phyloP scores from a whole-genome alignment of 2,113 vertebrate species.

The Corythornis madagascariensis region DNA sequence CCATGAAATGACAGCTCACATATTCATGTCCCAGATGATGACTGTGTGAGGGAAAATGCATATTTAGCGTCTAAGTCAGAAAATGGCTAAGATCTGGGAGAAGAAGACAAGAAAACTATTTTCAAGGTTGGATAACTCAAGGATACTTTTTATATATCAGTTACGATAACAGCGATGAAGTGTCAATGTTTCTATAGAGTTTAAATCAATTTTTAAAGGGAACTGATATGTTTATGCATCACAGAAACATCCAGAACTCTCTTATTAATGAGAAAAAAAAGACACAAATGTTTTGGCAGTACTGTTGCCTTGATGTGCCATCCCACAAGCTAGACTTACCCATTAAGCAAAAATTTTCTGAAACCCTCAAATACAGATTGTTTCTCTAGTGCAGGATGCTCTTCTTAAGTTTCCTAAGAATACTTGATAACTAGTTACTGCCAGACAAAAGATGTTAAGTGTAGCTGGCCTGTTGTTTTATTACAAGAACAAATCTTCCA shows the following conservation, averaged over 20 bases:
- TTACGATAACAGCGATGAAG: neutral
- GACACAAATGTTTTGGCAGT: neutral
- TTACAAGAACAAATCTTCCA: neutral
- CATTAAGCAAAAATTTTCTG: neutral
- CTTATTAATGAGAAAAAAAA: neutral
- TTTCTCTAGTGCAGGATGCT: neutral
- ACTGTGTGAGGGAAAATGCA: rapidly evolving
- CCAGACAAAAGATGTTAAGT: neutral
- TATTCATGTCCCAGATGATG: neutral
- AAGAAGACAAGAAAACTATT: neutral
- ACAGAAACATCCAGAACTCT: neutral
- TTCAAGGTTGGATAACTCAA: neutral
- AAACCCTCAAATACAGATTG: neutral
- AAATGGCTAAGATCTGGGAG: neutral
- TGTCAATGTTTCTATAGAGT: neutral
- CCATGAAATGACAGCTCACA: neutral
- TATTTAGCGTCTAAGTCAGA: neutral
- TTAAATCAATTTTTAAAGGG: neutral
- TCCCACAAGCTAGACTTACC: neutral
- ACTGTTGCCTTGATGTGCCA: neutral
- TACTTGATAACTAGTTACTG: neutral
- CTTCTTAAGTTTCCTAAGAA: neutral
- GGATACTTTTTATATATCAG: neutral
- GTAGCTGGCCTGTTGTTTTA: neutral
- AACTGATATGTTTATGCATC: neutral